Conservation (phyloP, 2,797 vertebrate genomes). For the Takifugu rubripes region DNA sequence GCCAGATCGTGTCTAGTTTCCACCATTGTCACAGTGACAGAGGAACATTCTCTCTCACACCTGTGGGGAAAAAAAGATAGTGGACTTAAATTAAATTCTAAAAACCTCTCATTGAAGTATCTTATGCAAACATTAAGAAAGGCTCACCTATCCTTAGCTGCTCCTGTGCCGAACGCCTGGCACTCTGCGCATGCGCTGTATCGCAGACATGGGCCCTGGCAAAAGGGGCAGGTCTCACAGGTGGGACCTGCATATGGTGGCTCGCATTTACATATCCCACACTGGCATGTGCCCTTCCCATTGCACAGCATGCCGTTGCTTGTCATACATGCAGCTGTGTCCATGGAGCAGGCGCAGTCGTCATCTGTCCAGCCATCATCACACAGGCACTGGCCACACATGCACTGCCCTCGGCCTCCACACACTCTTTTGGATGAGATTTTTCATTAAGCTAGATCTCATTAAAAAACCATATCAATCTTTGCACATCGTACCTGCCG, state of each 20-base stretch:
- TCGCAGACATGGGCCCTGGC: fast-evolving
- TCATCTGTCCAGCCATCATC: constrained; percentile 25
- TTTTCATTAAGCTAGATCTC: neutral
- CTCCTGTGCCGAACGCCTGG: constrained; percentile 28
- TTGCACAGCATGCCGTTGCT: constrained; percentile 42
- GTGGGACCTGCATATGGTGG: constrained; percentile 5
- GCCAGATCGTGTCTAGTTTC: constrained; percentile 9
- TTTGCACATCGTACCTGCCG: constrained; percentile 25
- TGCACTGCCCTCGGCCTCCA: constrained; percentile 44
- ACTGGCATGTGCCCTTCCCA: constrained; percentile 19
- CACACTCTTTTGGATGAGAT: constrained; percentile 47
- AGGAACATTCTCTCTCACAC: constrained; percentile 31
- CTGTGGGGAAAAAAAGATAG: constrained; percentile 18
- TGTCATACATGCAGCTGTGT: constrained; percentile 25
- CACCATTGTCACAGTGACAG: constrained; percentile 14
- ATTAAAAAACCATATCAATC: neutral
- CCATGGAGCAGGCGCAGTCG: constrained; percentile 42
- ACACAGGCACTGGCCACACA: constrained; percentile 42
- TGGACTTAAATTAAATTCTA: too few species aligned
- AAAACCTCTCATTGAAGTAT: too few species aligned
- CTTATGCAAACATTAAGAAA: too few species aligned
- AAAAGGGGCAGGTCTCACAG: constrained; percentile 38
- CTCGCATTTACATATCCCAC: constrained; percentile 35
- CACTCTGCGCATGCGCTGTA: constrained; percentile 29
- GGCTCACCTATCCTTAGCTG: constrained; percentile 33